Percentiles rank a stretch among this genome's conserved stretches.
These are phyloP conservation scores for Girardinichthys multiradiatus DNA, from an alignment of 2,113 vertebrate species.

Conservation along the genomic window DNA sequence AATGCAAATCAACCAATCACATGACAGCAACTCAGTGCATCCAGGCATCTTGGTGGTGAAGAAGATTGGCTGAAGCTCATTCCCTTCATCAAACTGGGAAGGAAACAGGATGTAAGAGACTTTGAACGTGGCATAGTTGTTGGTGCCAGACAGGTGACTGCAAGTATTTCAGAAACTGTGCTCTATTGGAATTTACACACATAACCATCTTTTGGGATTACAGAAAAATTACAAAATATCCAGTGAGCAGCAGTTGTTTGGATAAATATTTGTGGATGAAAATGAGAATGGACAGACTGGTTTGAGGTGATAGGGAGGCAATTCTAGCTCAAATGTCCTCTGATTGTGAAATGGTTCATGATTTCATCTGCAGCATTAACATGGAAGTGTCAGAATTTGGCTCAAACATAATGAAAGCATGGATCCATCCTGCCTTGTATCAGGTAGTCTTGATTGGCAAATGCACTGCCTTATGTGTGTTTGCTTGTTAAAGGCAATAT, in stretches of 20 bases:
- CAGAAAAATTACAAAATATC: too few species aligned
- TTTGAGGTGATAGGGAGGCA: neutral
- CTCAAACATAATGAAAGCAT: neutral
- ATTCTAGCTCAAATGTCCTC: neutral
- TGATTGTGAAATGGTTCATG: neutral
- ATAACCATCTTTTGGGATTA: too few species aligned
- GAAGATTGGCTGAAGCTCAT: neutral
- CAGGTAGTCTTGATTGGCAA: constrained; percentile 11
- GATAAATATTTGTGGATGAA: too few species aligned
- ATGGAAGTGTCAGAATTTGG: neutral
- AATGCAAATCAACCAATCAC: neutral
- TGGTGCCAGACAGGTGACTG: too few species aligned
- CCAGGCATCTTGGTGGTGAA: neutral
- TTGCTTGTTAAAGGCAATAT: constrained; percentile 47
- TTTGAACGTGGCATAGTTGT: neutral
- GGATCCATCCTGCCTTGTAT: too few species aligned
- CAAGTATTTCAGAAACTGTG: too few species aligned
- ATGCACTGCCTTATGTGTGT: neutral
- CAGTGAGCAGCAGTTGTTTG: too few species aligned
- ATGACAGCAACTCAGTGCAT: neutral
- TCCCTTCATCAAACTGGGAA: too few species aligned
- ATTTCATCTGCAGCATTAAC: neutral
- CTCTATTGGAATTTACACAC: too few species aligned
- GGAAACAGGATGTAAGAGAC: neutral
- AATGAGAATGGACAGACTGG: too few species aligned